Evolutionary conservation across 2,888 invertebrate genomes (phyloP).

Genomic region (Chironomus tentans): DNA sequence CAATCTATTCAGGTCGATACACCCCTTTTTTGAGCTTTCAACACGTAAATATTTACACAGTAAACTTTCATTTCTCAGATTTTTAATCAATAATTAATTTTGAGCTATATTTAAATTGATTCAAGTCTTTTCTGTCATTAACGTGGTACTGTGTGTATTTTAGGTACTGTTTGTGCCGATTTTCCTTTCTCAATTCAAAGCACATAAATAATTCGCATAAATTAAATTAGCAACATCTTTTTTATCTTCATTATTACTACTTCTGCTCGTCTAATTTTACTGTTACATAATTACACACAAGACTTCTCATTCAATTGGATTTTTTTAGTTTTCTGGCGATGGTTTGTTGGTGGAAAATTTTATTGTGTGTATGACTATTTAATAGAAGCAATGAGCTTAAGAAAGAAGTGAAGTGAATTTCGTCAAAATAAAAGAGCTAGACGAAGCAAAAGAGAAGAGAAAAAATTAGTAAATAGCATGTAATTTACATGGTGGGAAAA

Average conservation of each 20-base stretch:
- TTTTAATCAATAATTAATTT: too few relatives aligned
- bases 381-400: neutral
- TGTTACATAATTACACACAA: neutral
- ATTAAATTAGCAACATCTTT: conserved; percentile 6
- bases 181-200: neutral
- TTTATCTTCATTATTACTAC: neutral
- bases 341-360: neutral
- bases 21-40: too few relatives aligned
- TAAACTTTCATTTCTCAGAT: too few relatives aligned
- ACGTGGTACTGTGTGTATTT: neutral
- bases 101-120: too few relatives aligned
- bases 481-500: conserved; percentile 21
- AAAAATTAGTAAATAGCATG: neutral
- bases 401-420: neutral
- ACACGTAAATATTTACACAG: too few relatives aligned
- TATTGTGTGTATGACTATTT: neutral
- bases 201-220: neutral
- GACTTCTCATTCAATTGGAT: neutral
- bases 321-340: neutral
- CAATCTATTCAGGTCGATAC: too few relatives aligned
- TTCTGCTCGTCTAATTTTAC: neutral
- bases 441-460: neutral
- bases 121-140: neutral
- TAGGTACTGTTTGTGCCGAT: too few relatives aligned
- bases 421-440: neutral